phyloP scores from a whole-genome alignment of 2,113 vertebrate species.

The Trogon melanurus region DNA sequence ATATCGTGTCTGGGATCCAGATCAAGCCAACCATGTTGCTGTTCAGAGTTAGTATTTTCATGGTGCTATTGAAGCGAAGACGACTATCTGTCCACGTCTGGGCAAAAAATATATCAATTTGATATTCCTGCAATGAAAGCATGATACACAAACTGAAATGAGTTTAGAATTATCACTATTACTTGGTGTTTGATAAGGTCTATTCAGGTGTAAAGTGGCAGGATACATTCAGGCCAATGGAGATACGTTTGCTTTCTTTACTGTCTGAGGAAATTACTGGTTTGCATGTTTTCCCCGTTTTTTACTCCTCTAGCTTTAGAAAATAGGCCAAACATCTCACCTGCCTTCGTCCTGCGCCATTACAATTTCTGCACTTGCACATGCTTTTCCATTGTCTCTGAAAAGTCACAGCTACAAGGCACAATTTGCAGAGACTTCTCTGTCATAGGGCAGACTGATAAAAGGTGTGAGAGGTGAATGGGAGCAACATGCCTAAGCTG shows the following conservation, averaged over 20 bases:
- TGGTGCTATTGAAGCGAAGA: conserved; percentile 94
- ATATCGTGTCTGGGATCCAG: conserved; percentile 96
- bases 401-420: background rate
- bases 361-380: background rate
- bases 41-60: conserved; percentile 94
- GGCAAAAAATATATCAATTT: conserved; percentile 98
- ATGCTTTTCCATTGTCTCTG: background rate
- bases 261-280: background rate
- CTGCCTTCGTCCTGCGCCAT: background rate
- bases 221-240: accelerated
- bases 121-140: conserved; percentile 87
- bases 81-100: conserved; percentile 97
- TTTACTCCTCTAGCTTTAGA: background rate
- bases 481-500: background rate
- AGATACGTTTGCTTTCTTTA: background rate
- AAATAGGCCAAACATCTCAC: background rate
- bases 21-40: conserved; percentile 98
- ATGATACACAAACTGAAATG: background rate
- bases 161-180: background rate
- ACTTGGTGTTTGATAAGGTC: background rate
- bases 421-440: background rate
- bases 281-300: accelerated
- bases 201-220: background rate
- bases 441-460: background rate
- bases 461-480: background rate